phyloP scores from a whole-genome alignment of 1,140 invertebrate genomes.

The Ephestia elutella region DNA sequence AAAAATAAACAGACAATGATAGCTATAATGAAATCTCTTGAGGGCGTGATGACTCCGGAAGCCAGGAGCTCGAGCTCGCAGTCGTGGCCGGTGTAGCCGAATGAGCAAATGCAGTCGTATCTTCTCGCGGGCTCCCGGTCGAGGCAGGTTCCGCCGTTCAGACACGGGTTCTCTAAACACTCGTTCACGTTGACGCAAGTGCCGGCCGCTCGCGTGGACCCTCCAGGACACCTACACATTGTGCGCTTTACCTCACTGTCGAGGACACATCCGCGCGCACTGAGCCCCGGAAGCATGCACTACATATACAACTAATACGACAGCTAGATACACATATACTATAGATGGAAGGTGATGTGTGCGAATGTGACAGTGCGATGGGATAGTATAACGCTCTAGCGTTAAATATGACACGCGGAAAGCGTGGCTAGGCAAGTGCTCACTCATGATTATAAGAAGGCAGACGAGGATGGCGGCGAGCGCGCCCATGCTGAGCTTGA shows the following conservation, averaged over 20 bases:
- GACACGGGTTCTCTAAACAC: conserved; percentile 80
- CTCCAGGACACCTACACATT: conserved; percentile 81
- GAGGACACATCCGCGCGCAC: conserved; percentile 39
- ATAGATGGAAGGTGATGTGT: conserved; percentile 34
- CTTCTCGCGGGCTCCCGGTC: conserved; percentile 81
- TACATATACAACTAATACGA: conserved; percentile 39
- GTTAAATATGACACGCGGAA: conserved; percentile 30
- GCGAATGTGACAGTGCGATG: conserved; percentile 49
- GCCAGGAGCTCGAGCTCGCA: conserved; percentile 85
- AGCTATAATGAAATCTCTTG: conserved; percentile 88
- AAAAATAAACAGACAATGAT: conserved; percentile 84
- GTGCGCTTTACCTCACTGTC: conserved; percentile 41
- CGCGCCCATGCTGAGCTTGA: conserved; percentile 95
- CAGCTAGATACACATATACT: conserved; percentile 44
- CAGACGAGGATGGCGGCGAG: conserved; percentile 94
- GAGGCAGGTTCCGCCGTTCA: conserved; percentile 82
- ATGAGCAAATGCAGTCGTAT: conserved; percentile 84
- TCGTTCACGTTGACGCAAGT: conserved; percentile 86
- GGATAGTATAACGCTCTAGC: conserved; percentile 33
- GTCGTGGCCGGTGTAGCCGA: conserved; percentile 84
- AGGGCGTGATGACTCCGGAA: conserved; percentile 85
- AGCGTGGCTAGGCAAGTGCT: conserved; percentile 71
- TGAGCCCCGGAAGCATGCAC: conserved; percentile 60
- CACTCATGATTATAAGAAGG: conserved; percentile 95
- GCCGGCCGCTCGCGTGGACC: conserved; percentile 77